Conservation (phyloP, 2,888 invertebrate genomes). For the Poecilobothrus nobilitatus region DNA sequence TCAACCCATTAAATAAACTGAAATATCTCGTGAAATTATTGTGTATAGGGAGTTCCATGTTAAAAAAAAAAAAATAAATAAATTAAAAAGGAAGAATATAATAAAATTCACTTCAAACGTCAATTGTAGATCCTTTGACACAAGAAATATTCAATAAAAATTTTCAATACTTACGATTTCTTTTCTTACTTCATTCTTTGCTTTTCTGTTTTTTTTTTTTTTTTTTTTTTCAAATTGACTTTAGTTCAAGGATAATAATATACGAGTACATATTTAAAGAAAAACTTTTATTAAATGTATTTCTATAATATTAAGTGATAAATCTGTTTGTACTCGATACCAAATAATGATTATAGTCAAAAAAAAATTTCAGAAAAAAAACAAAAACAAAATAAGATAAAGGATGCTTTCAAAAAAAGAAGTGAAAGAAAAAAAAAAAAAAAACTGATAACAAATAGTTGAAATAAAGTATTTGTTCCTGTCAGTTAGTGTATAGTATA, state of each 20-base stretch:
- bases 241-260: not conserved
- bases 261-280: not conserved
- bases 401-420: too few relatives aligned
- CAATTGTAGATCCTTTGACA: not conserved
- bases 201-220: not conserved
- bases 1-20: not conserved
- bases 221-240: not conserved
- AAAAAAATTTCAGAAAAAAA: too few relatives aligned
- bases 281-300: not conserved
- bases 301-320: not conserved
- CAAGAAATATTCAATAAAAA: not conserved
- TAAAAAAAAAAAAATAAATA: not conserved
- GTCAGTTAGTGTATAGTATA: too few relatives aligned
- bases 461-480: too few relatives aligned
- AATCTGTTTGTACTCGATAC: not conserved
- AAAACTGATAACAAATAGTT: too few relatives aligned
- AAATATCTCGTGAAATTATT: not conserved
- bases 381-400: too few relatives aligned
- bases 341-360: not conserved
- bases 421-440: too few relatives aligned
- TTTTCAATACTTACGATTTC: not conserved
- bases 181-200: not conserved
- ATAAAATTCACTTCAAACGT: constrained; percentile 4
- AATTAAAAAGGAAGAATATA: not conserved
- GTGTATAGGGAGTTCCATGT: not conserved